Percentiles rank a stretch among this genome's conserved stretches.
phyloP scores from a whole-genome alignment of 2,797 vertebrate genomes.

The Cyclopterus lumpus region DNA sequence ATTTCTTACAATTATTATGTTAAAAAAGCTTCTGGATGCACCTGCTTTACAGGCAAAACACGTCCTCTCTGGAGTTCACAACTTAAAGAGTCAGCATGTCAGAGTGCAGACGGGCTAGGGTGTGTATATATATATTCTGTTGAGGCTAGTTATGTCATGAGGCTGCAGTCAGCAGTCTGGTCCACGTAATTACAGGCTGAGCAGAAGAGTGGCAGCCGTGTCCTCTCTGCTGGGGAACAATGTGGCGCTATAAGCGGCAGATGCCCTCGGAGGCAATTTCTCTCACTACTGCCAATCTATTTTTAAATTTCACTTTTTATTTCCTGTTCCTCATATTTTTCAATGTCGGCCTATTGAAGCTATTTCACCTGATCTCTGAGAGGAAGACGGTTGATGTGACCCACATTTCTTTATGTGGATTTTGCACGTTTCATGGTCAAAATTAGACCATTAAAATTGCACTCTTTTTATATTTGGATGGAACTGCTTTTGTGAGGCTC shows the following conservation, averaged over 20 bases:
- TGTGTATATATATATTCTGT: slow-evolving; percentile 11
- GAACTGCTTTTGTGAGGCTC: slow-evolving; percentile 3
- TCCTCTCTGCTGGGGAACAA: slow-evolving; percentile 7
- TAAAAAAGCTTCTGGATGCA: slow-evolving; percentile 9
- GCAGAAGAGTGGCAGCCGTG: slow-evolving; percentile 5
- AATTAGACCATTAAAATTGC: background rate
- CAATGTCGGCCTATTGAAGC: background rate
- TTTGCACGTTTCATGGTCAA: background rate
- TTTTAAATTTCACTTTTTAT: slow-evolving; percentile 10
- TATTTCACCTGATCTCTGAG: background rate
- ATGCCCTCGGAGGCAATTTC: slow-evolving; percentile 5
- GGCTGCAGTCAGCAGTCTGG: slow-evolving; percentile 21
- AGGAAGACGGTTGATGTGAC: background rate
- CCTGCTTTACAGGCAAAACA: background rate
- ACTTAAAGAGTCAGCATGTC: slow-evolving; percentile 37
- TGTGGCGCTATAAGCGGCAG: slow-evolving; percentile 5
- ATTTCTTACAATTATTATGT: slow-evolving; percentile 11
- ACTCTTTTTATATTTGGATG: background rate
- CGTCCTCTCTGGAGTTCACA: background rate
- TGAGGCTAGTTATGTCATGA: slow-evolving; percentile 22
- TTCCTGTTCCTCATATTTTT: background rate
- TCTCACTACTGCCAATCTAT: slow-evolving; percentile 13
- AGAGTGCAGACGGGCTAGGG: background rate
- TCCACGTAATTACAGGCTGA: slow-evolving; percentile 21
- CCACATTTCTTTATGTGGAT: background rate